Evolutionary conservation across 2,888 invertebrate genomes (phyloP), one percentile per base, ranked within the genome.

Genomic region (Caradrina clavipalpis): DNA sequence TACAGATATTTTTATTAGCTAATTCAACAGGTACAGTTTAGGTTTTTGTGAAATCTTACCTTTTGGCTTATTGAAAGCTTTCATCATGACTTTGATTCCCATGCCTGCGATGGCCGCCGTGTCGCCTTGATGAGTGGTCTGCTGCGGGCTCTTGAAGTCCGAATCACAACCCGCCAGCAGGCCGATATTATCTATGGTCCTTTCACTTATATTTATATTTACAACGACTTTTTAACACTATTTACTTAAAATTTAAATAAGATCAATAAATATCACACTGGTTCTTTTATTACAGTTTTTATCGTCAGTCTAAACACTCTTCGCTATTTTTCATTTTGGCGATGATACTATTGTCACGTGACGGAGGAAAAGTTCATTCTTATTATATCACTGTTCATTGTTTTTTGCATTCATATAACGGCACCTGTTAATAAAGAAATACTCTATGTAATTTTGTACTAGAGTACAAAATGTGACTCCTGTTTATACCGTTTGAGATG

Each of bases 11-110:
- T 31, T 11, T 17, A 10, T 17, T 0, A 15, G 11, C 10, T 13
- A 15, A 15, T 8, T 11, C 13, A 15, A 10, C 7, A 19, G 17
- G 15, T 35, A 31, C 17, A 15, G 56, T 54, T 61, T 19, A 22
- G 49, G 21, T 8, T 60, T 50, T 31, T 21, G 6, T 57, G 10
- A 31, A n/a, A 22, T 64, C 96, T 96, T 96, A 98, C 98, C 98
- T 98, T 97, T 98, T 94, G 97, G 97, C 97, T 98, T 98, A 97
- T 97, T 97, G 96, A 97, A 98, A 96, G 98, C 97, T 97, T 98
- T 98, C 98, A 98, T 98, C 96, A 97, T 97, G 96, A 97, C 97
- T 97, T 98, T 98, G 97, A 98, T 98, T 97, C 98, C 98, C 98
- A 98, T 98, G 96, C 97, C 98, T 96, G 96, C 96, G 87, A 94